These are phyloP conservation scores for Acrocephalus kingi DNA, from an alignment of 2,113 vertebrate species.

Conservation along the genomic window DNA sequence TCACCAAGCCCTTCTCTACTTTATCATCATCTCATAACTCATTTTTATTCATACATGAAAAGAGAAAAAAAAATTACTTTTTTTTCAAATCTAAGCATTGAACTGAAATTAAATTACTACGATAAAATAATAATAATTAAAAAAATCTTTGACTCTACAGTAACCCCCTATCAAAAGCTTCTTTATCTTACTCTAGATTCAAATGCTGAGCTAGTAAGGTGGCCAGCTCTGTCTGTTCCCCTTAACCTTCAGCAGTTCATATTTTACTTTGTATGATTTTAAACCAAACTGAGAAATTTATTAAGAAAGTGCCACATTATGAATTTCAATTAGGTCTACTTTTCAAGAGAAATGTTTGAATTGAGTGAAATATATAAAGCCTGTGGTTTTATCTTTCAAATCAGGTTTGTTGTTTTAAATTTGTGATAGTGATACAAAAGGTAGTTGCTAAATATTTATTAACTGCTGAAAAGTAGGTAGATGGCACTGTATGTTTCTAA, in stretches of 20 bases:
- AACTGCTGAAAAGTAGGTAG: background rate
- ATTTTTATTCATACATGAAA: slow-evolving; percentile 11
- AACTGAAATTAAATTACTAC: background rate
- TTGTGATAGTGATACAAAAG: background rate
- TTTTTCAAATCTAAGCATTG: background rate
- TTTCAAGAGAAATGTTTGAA: background rate
- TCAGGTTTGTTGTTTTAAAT: background rate
- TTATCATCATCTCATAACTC: background rate
- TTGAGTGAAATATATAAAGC: background rate
- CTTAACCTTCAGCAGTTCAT: background rate
- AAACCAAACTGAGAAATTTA: background rate
- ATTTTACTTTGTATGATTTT: background rate
- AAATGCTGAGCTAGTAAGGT: background rate
- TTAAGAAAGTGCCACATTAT: background rate
- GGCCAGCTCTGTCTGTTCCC: background rate
- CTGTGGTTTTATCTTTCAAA: background rate
- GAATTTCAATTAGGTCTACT: background rate
- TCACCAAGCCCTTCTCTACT: background rate
- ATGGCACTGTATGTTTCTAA: background rate
- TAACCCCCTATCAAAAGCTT: background rate
- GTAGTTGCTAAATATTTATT: background rate
- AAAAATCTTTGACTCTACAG: background rate
- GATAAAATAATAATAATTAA: background rate
- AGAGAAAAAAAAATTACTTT: slow-evolving; percentile 36
- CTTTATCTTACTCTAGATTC: background rate